Base-by-base conservation (phyloP, 2,888 invertebrate genomes). In the Chrysina gloriosa region DNA sequence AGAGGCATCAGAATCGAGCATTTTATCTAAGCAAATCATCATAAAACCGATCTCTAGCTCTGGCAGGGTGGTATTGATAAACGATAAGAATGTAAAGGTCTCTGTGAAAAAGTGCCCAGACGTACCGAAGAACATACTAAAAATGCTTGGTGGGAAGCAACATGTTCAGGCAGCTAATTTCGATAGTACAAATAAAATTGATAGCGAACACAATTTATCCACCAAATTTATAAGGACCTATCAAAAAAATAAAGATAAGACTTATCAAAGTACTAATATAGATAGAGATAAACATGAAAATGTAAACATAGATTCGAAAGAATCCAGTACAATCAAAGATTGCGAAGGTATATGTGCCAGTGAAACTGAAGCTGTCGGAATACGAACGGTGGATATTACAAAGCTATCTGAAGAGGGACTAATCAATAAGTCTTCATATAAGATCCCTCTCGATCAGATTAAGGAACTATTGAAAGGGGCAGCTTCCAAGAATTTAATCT, bases 201-300 rank as follows among this genome's bases (percentile, higher is more conserved):
- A 48, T 25, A n/a, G 23, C 14, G 23, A 25, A 2, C 25, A 25
- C 5, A 23, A 4, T n/a, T 19, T 34, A 9, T 54, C 34, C 16
- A 19, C 34, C 19, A 54, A 54, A 6, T 9, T 9, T 2, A 34
- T 31, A 16, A 25, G 64, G 4, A 64, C 64, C 1, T 64, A 64
- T 47, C 34, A 48, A 25, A 64, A 64, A 21, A 64, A 47, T n/a
- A 25, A 23, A 48, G 64, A 64, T 64, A 64, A 64, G 34, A 36
- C 36, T 50, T 50, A 47, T 48, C 36, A 11, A 6, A 9, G 4
- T 39, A 21, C 27, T 19, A 50, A 50, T n/a, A 23, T 11, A 23
- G 64, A 64, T 50, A 64, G 31, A n/a, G 34, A 25, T n/a, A 58
- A 39, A 39, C 14, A 6, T 6, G n/a, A 42, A 25, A 14, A n/a